Evolutionary conservation across 2,797 vertebrate genomes (phyloP).

Genomic region (Gadopsis marmoratus): DNA sequence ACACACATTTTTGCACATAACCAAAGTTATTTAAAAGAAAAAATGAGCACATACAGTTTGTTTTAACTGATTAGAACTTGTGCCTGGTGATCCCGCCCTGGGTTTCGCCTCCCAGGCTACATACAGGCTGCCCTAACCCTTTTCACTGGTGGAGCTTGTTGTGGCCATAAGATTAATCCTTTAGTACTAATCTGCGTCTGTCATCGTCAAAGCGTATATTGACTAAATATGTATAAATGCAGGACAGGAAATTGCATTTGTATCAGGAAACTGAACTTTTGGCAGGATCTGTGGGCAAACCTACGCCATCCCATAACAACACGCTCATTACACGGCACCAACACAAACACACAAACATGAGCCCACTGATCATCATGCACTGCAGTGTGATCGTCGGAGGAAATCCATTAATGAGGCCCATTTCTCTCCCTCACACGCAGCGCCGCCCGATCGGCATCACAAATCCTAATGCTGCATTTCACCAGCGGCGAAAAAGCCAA

Average conservation of each 20-base stretch:
- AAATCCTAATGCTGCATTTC: conserved; percentile 5
- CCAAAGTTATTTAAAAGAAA: too few relatives aligned
- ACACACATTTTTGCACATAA: too few relatives aligned
- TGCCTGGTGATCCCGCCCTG: neutral
- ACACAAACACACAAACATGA: neutral
- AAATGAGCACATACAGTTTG: too few relatives aligned
- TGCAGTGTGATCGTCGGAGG: neutral
- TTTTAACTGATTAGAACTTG: too few relatives aligned
- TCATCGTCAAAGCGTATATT: too few relatives aligned
- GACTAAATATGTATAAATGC: too few relatives aligned
- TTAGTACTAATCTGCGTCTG: too few relatives aligned
- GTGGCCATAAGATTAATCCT: too few relatives aligned
- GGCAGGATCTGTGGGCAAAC: too few relatives aligned
- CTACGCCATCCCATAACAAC: neutral
- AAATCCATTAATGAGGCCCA: conserved; percentile 7
- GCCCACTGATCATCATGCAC: neutral
- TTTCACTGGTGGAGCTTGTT: too few relatives aligned
- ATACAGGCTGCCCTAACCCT: neutral
- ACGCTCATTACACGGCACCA: neutral
- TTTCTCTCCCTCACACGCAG: neutral
- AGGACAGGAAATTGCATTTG: too few relatives aligned
- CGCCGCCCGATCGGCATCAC: neutral
- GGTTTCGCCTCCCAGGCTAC: neutral
- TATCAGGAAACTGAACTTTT: too few relatives aligned
- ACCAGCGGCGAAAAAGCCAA: conserved; percentile 17